Evolutionary conservation across 2,113 vertebrate genomes (phyloP), one percentile per base, ranked within the genome.

Genomic region (Phaetusa simplex): DNA sequence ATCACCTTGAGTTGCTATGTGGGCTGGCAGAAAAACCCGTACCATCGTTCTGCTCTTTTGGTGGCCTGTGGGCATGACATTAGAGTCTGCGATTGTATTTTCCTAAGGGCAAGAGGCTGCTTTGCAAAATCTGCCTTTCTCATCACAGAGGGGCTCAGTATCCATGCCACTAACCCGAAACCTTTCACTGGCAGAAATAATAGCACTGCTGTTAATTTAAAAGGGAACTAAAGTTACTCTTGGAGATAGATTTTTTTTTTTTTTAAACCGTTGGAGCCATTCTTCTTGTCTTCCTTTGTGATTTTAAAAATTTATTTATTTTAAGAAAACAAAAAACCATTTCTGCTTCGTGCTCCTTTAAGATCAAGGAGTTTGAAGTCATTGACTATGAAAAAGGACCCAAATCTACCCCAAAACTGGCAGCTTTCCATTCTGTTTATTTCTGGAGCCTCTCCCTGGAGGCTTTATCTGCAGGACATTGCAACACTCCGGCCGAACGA

Each of bases 401-500:
- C 71, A 87, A 50, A 66, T 55, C 42, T 76, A 73, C 40, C 62
- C 70, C 72, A 42, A 52, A 61, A 53, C 36, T 95, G 94, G 92
- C 95, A 82, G 32, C 40, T 72, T 92, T 88, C 95, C 89, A 59
- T 92, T 82, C 65, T 96, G 0, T 82, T 97, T 97, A 86, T 97
- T 96, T 95, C 85, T 95, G 84, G 79, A 95, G 71, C 64, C 81
- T 87, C 61, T 95, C 86, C 72, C 88, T 96, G 66, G 58, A 90
- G 93, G 87, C 78, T 93, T 97, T 94, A 95, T 95, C 95, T 93
- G 61, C 79, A 84, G 79, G 86, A 95, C 80, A 45, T 88, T 97
- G 95, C 86, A 96, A 73, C 80, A 89, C 86, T 82, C 74, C 18
- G 73, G 78, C 55, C 3, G 5, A 94, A 29, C 0, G 2, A 85